phyloP scores from a whole-genome alignment of 2,888 invertebrate genomes.

The Drosophila demipolita region DNA sequence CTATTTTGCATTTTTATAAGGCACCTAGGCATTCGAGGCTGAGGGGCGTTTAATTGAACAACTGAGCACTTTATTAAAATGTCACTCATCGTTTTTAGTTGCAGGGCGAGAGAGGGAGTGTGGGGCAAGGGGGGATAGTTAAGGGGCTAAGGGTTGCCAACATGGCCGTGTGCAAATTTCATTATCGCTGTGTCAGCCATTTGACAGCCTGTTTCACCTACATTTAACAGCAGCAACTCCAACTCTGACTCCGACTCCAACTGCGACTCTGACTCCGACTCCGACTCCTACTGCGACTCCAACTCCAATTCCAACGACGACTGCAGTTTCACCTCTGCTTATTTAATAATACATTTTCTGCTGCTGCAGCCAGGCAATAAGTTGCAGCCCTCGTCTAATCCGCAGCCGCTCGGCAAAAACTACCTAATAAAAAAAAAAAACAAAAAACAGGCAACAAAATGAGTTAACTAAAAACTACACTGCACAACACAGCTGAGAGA shows the following conservation, averaged over 20 bases:
- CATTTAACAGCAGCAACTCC: constrained; percentile 61
- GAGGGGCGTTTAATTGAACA: constrained; percentile 72
- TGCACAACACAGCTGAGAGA: constrained; percentile 17
- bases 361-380: constrained; percentile 34
- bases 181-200: constrained; percentile 73
- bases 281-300: neutral
- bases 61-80: constrained; percentile 80
- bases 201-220: constrained; percentile 78
- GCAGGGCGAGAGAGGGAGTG: neutral
- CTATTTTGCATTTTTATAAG: constrained; percentile 59
- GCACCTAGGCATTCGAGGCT: constrained; percentile 29
- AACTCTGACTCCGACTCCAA: neutral
- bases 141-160: constrained; percentile 24
- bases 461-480: constrained; percentile 62
- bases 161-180: constrained; percentile 71
- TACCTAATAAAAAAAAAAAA: constrained; percentile 19
- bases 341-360: constrained; percentile 14
- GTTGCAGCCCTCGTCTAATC: constrained; percentile 26
- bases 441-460: constrained; percentile 41
- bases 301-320: neutral
- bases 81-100: constrained; percentile 72
- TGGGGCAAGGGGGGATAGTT: neutral
- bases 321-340: constrained; percentile 9
- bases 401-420: constrained; percentile 49
- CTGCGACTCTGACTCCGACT: neutral